Evolutionary conservation across 2,888 invertebrate genomes (phyloP), one percentile per base, ranked within the genome.

Genomic region (Lasioglossum morio): DNA sequence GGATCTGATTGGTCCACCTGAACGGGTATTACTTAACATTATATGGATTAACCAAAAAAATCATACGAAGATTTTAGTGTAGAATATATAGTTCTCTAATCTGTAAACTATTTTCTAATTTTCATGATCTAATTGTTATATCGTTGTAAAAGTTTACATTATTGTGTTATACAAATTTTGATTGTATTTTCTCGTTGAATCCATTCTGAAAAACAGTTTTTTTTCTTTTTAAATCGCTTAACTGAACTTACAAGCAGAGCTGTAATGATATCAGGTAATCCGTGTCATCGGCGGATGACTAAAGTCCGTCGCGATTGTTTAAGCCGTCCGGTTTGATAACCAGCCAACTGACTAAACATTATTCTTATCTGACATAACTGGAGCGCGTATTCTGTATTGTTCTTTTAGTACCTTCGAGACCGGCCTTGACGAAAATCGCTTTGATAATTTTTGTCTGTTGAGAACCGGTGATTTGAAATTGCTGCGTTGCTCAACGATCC

Each of bases 311-410:
- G 14, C 16, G 40, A 77, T 30, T 10, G 34, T 53, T 12, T 53
- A n/a, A 84, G 0, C 37, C 23, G 19, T 60, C 27, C 43, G 12
- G 7, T 10, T 40, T 72, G 78, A 72, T 78, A 84, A 84, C n/a
- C 73, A 48, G 16, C 34, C 78, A 76, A 74, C 86, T 82, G 86
- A 79, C 82, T 77, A 86, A 53, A 73, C 30, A 53, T n/a, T 30
- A 0, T 43, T 73, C 69, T 74, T 75, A 78, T 84, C 63, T 72
- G 60, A 48, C 30, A 16, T 8, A 12, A 37, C 16, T 40, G 7
- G 2, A 60, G 19, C 1, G 7, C 12, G 4, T 46, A n/a, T 19
- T 30, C 37, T 30, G 16, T 10, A 46, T 78, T 53, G 69, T 84
- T 75, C 27, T 10, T 63, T 63, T 37, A 23, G 34, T n/a, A 1